Evolutionary conservation across 2,113 vertebrate species (phyloP).

Genomic region (Lophochroa leadbeateri): DNA sequence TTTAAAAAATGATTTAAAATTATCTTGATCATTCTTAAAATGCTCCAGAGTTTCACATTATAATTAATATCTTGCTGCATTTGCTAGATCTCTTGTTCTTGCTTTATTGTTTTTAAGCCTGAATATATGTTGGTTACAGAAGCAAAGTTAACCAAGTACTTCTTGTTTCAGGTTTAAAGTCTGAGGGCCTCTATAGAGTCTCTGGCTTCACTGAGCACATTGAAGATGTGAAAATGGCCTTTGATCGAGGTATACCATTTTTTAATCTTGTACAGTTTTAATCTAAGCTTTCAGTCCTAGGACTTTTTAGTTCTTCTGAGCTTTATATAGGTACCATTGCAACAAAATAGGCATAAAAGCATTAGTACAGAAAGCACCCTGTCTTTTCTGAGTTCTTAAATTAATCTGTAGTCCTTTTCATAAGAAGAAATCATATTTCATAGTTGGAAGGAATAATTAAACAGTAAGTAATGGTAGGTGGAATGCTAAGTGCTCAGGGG

Average conservation of each 20-base stretch:
- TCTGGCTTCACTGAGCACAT: constrained; percentile 97
- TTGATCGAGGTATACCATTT: constrained; percentile 88
- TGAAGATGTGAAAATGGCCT: constrained; percentile 93
- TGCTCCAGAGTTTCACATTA: neutral
- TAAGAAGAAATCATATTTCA: neutral
- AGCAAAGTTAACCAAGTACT: constrained; percentile 11
- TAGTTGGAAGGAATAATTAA: neutral
- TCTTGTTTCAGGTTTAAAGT: constrained; percentile 85
- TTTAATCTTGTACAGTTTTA: neutral
- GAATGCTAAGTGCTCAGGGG: neutral
- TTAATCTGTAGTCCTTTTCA: neutral
- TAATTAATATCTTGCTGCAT: neutral
- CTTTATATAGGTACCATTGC: neutral
- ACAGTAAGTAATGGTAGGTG: neutral
- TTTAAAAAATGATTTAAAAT: neutral
- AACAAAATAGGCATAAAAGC: neutral
- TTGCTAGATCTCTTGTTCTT: neutral
- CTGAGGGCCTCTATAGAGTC: constrained; percentile 95
- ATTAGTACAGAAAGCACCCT: neutral
- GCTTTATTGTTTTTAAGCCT: neutral
- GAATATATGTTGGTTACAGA: neutral
- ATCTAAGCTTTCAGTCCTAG: neutral
- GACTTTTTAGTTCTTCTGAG: neutral
- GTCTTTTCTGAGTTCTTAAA: neutral
- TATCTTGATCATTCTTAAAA: neutral